Percentiles rank a stretch among this genome's conserved stretches.
Conservation (phyloP, 2,888 invertebrate species). For the Eupsilia transversa region DNA sequence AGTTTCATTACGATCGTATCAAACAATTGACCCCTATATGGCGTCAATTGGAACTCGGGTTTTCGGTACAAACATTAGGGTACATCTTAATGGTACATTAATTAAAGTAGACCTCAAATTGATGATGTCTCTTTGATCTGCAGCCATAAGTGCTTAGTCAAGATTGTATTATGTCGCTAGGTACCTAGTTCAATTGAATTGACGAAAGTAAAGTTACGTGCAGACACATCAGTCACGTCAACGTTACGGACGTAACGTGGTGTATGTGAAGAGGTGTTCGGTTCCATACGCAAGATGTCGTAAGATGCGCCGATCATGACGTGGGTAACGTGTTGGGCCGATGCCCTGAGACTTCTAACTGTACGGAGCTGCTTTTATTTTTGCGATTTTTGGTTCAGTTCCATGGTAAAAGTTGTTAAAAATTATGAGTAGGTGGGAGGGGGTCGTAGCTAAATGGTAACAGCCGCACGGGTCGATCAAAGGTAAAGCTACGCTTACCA, state of each 20-base stretch:
- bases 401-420: not conserved
- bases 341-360: not conserved
- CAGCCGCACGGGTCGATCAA: too few relatives aligned
- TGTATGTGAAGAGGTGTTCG: not conserved
- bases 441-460: too few relatives aligned
- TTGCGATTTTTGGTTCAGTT: not conserved
- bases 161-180: conserved; percentile 54
- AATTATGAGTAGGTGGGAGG: not conserved
- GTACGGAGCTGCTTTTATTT: not conserved
- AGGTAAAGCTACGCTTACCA: too few relatives aligned
- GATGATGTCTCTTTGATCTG: conserved; percentile 67
- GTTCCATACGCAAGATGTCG: not conserved
- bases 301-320: not conserved
- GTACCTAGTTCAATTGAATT: conserved; percentile 45
- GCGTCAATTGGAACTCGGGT: conserved; percentile 77
- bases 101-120: conserved; percentile 74
- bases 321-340: not conserved
- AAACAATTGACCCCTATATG: conserved; percentile 83
- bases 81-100: conserved; percentile 78
- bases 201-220: conserved; percentile 23
- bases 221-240: not conserved
- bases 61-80: conserved; percentile 74
- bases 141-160: conserved; percentile 56
- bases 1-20: conserved; percentile 52
- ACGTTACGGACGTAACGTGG: not conserved